Evolutionary conservation across 2,113 vertebrate genomes (phyloP).

Genomic region (Chaetodon auriga): DNA sequence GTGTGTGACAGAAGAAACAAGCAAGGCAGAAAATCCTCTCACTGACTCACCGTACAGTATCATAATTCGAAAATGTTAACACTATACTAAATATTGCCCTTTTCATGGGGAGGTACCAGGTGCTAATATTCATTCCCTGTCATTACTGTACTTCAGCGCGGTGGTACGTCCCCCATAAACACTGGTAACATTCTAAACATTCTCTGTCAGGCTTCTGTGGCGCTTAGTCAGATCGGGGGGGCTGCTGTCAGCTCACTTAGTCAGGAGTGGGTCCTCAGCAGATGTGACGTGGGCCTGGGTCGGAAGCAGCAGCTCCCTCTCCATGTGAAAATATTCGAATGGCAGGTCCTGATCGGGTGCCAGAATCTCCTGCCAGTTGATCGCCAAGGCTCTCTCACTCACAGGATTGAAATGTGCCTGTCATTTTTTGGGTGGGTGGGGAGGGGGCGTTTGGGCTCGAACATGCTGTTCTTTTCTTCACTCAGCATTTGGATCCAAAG

Average conservation of each 20-base stretch:
- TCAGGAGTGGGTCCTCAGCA: conserved; percentile 73
- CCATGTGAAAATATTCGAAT: conserved; percentile 67
- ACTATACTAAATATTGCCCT: background rate
- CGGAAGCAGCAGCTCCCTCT: conserved; percentile 67
- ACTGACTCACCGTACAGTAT: background rate
- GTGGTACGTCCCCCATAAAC: conserved; percentile 16
- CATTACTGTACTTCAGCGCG: background rate
- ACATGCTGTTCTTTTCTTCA: conserved; percentile 71
- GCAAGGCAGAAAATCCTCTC: conserved; percentile 7
- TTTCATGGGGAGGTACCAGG: background rate
- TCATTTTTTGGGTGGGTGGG: conserved; percentile 72
- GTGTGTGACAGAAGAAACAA: background rate
- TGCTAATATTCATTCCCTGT: background rate
- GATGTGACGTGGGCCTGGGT: conserved; percentile 78
- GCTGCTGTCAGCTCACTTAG: conserved; percentile 61
- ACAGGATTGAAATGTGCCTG: conserved; percentile 80
- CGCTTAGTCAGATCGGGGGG: conserved; percentile 59
- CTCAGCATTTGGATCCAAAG: conserved; percentile 54
- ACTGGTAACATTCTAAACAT: conserved; percentile 27
- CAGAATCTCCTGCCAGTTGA: conserved; percentile 70
- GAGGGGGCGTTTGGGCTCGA: conserved; percentile 57
- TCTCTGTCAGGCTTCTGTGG: conserved; percentile 33
- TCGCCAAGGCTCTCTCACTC: conserved; percentile 67
- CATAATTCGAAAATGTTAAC: background rate
- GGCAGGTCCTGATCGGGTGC: conserved; percentile 68